Evolutionary conservation across 1,140 invertebrate genomes (phyloP).

Genomic region (Zelostemma sp.): DNA sequence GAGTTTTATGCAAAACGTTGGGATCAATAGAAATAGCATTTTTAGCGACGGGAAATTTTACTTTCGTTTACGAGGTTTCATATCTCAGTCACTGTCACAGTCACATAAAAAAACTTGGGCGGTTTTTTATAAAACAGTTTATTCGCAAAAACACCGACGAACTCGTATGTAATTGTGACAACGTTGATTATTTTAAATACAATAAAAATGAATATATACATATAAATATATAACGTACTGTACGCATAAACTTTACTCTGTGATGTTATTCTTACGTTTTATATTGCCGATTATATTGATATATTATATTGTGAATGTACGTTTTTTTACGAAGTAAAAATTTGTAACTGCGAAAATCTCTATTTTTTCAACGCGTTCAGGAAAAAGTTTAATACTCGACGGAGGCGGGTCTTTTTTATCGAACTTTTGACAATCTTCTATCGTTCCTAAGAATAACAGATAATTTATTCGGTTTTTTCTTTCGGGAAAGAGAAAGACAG

Average conservation of each 20-base stretch:
- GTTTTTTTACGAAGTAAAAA: too few species aligned
- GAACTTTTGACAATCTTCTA: not conserved
- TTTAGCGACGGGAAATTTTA: too few species aligned
- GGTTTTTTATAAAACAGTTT: too few species aligned
- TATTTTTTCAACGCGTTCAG: too few species aligned
- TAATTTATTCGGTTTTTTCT: not conserved
- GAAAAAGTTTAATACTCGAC: not conserved
- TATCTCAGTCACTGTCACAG: too few species aligned
- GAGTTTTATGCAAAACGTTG: too few species aligned
- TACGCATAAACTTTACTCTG: slow-evolving; percentile 51
- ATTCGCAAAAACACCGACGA: too few species aligned
- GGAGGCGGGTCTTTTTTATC: not conserved
- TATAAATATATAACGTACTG: slow-evolving; percentile 34
- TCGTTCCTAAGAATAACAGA: not conserved
- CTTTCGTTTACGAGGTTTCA: too few species aligned
- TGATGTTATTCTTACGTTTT: slow-evolving; percentile 50
- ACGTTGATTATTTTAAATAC: slow-evolving; percentile 28
- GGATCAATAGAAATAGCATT: too few species aligned
- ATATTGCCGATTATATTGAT: too few species aligned
- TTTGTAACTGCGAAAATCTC: too few species aligned
- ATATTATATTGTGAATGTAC: too few species aligned
- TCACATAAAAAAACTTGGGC: not conserved
- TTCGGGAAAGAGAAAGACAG: not conserved
- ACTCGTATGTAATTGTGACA: slow-evolving; percentile 27
- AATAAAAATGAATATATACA: slow-evolving; percentile 32